These are phyloP conservation scores for Salvator merianae DNA, from an alignment of 2,113 vertebrate genomes.

Conservation along the genomic window DNA sequence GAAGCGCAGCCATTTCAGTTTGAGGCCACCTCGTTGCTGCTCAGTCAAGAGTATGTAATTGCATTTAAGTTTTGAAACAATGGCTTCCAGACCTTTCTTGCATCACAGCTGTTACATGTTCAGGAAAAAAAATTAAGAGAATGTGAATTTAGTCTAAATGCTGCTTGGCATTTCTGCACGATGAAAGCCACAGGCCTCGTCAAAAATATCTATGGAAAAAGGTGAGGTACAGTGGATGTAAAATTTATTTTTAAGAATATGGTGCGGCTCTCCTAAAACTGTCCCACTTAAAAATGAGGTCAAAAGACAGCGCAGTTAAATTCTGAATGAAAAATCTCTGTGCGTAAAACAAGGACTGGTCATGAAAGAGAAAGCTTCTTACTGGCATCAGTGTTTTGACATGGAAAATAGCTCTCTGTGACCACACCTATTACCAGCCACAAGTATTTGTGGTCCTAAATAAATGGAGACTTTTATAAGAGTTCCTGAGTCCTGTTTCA, in stretches of 20 bases:
- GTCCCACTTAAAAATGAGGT: background rate
- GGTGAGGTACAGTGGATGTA: background rate
- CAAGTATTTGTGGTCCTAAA: background rate
- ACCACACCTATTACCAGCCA: background rate
- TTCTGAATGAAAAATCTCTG: background rate
- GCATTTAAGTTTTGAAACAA: conserved; percentile 9
- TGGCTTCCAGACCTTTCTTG: background rate
- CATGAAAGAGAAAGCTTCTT: background rate
- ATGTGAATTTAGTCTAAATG: background rate
- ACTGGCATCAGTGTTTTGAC: background rate
- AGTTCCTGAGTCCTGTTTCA: background rate
- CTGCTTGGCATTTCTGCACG: background rate
- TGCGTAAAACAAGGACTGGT: background rate
- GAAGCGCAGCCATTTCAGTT: background rate
- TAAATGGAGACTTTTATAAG: background rate
- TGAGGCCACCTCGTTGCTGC: background rate
- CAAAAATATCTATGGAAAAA: background rate
- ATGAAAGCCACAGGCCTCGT: background rate
- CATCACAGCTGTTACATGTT: background rate
- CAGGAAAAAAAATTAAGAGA: background rate
- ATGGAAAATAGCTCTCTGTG: background rate
- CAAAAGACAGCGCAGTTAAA: background rate
- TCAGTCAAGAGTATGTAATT: conserved; percentile 5
- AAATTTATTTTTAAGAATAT: background rate
- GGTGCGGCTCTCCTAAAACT: background rate